These are phyloP conservation scores for Microplitis demolitor DNA, from an alignment of 1,140 invertebrate species.

Conservation along the genomic window DNA sequence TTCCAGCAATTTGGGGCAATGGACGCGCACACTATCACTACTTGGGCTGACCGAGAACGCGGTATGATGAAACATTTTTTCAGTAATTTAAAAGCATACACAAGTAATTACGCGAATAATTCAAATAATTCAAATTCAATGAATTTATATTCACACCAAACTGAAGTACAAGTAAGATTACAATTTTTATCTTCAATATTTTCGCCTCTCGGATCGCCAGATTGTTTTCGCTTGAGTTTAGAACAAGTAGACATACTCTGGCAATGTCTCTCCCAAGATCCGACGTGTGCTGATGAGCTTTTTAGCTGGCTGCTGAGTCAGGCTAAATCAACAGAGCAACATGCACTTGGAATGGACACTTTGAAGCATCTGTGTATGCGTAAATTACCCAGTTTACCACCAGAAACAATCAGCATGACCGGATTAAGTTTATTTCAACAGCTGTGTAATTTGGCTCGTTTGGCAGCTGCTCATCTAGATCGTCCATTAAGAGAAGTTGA, in stretches of 20 bases:
- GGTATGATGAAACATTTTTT: conserved; percentile 94
- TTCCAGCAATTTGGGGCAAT: conserved; percentile 87
- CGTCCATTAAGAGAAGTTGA: conserved; percentile 56
- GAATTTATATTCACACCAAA: conserved; percentile 82
- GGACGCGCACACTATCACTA: conserved; percentile 81
- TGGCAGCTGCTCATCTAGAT: conserved; percentile 70
- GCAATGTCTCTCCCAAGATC: conserved; percentile 85
- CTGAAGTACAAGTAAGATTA: conserved; percentile 86
- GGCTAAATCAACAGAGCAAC: conserved; percentile 87
- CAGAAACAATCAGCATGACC: conserved; percentile 89
- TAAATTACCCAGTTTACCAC: conserved; percentile 85
- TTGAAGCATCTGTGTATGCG: conserved; percentile 86
- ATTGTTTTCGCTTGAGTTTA: conserved; percentile 83
- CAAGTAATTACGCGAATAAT: conserved; percentile 45
- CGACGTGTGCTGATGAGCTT: conserved; percentile 85
- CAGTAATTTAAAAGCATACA: conserved; percentile 77
- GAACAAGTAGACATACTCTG: conserved; percentile 90
- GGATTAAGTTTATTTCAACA: conserved; percentile 90
- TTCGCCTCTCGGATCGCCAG: conserved; percentile 86
- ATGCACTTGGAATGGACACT: conserved; percentile 85
- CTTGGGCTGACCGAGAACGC: conserved; percentile 88
- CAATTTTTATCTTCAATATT: conserved; percentile 92
- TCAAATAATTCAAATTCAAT: conserved; percentile 27
- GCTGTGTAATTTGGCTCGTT: conserved; percentile 80
- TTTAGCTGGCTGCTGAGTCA: conserved; percentile 91